Evolutionary conservation across 1,140 invertebrate species (phyloP), one percentile per base, ranked within the genome.

Genomic region (Diabrotica undecimpunctata): DNA sequence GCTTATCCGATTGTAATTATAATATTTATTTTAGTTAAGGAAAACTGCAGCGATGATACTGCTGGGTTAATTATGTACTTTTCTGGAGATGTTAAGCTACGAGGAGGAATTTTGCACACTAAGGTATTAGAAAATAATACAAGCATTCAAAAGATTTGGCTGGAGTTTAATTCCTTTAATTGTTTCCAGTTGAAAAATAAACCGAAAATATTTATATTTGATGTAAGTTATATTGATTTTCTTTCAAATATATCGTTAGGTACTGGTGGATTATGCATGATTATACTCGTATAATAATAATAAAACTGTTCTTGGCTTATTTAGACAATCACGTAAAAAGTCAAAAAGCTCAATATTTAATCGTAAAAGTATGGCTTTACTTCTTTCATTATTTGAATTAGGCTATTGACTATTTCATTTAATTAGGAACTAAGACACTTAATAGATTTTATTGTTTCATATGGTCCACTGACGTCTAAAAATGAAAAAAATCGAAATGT

Each of bases 191-290:
- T 75, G 13, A 69, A 70, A 35, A 62, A 70, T n/a, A 75, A 75
- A 67, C 74, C 75, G 7, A 75, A 77, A 67, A 74, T 75, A 54
- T 77, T 77, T 39, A 68, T 75, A 12, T 77, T 76, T 64, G 68
- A 73, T 63, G 74, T 75, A 67, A 58, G 50, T 54, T 2, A 39
- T 54, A 12, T 12, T 54, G 25, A 10, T 54, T 13, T 54, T 54
- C 8, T 35, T 13, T 35, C 11, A 11, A 51, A 10, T 11, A 51
- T 51, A 12, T 51, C 9, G 12, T 51, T 12, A 11, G 46, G 5
- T 2, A 11, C 9, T 51, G 2, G 46, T 11, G 12, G 46, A 51
- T n/a, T n/a, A n/a, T n/a, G n/a, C n/a, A n/a, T n/a, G n/a, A n/a
- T n/a, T n/a, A n/a, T n/a, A n/a, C n/a, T n/a, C n/a, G n/a, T n/a